A percentile compares a stretch with the other conserved stretches of the same genome.
Evolutionary conservation across 1,140 invertebrate genomes (phyloP).

Genomic region (Ceratina calcarata): DNA sequence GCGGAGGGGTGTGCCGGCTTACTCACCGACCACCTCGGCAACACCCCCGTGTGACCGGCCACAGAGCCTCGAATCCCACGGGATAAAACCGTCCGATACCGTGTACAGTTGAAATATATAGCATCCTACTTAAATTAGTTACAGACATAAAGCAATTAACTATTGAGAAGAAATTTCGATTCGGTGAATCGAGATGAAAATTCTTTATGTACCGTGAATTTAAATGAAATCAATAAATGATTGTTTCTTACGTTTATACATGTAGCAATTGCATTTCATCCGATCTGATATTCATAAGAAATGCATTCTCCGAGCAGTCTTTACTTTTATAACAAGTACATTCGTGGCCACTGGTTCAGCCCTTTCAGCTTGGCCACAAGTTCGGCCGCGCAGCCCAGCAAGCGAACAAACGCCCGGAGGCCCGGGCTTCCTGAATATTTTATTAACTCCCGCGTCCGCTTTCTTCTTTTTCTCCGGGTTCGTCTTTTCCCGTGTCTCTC

Average conservation of each 20-base stretch:
- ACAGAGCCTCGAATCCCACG: constrained; percentile 55
- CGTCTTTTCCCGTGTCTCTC: constrained; percentile 27
- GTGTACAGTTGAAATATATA: constrained; percentile 1
- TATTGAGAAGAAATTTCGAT: no score
- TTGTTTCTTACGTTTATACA: no score
- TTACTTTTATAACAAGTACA: no score
- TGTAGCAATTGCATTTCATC: no score
- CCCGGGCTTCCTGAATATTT: constrained; percentile 72
- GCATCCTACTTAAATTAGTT: no score
- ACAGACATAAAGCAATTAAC: no score
- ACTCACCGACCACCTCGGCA: neutral
- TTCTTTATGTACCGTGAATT: no score
- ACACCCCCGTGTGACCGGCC: neutral
- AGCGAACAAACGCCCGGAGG: constrained; percentile 69
- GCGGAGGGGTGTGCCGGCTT: constrained; percentile 6
- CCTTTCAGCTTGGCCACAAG: constrained; percentile 17
- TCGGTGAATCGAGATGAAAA: no score
- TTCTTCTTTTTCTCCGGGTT: constrained; percentile 25
- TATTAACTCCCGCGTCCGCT: constrained; percentile 67
- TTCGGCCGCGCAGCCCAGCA: constrained; percentile 58
- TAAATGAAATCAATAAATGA: no score
- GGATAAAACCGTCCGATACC: constrained; percentile 70
- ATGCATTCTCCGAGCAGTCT: no score
- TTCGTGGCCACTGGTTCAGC: neutral
- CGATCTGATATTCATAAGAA: neutral